These are phyloP conservation scores for Tiliqua scincoides DNA, from an alignment of 2,113 vertebrate genomes.

Conservation along the genomic window DNA sequence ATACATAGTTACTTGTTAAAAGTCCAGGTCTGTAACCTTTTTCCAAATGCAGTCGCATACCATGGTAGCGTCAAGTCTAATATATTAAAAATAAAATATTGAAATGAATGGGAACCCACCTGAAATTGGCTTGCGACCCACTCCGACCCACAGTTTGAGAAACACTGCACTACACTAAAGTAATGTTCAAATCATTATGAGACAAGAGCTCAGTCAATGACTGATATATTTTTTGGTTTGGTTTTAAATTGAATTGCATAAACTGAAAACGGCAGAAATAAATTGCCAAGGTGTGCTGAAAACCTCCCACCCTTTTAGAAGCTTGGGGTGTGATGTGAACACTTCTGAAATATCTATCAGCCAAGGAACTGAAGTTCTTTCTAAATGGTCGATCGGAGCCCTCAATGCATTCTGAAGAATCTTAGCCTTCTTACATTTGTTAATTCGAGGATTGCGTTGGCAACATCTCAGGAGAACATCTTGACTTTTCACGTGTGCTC, in stretches of 20 bases:
- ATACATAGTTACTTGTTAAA: no score
- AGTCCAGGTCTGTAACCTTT: no score
- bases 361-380: not conserved
- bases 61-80: no score
- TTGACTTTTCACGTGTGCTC: slow-evolving; percentile 2
- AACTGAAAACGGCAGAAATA: not conserved
- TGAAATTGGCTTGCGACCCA: no score
- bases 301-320: not conserved
- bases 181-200: not conserved
- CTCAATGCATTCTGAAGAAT: not conserved
- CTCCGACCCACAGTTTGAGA: no score
- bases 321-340: not conserved
- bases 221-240: no score
- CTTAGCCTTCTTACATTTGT: not conserved
- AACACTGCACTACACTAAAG: not conserved
- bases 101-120: no score
- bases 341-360: not conserved
- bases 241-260: not conserved
- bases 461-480: not conserved
- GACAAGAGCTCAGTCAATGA: not conserved
- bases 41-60: no score
- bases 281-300: not conserved
- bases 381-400: not conserved
- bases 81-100: no score
- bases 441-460: not conserved